Base-by-base conservation (phyloP, 2,888 invertebrate species). In the Volucella inflata region DNA sequence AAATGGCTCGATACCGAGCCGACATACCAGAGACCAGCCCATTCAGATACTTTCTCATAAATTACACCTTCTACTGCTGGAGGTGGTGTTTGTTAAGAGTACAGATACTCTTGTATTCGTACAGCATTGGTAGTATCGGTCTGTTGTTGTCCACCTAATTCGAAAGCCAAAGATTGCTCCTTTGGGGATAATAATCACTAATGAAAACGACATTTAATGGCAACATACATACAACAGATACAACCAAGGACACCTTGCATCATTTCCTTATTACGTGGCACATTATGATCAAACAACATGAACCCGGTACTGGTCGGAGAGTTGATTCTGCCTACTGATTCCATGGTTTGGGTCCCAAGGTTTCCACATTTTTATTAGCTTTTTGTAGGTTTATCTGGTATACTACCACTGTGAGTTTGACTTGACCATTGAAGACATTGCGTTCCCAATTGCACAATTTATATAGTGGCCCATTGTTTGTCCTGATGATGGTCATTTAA, bases 171-270 rank as follows among this genome's bases (percentile, higher is more conserved):
- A 85, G 85, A 85, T 85, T 85, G 85, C 85, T 77, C 85, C 85
- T 81, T 57, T 64, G 85, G 81, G 85, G 76, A 85, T 85, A 85
- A 85, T 85, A 85, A 81, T 85, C 85, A 85, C 85, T 85, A 85
- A 85, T 85, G 85, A 85, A 85, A 85, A 85, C 81, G 85, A 85
- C 85, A 85, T 85, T 85, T 85, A 85, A 85, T 85, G 81, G 85
- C 81, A 77, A 70, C 71, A 6, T 30, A 30, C 30, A 30, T 30
- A 81, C 62, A 81, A 80, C 80, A 76, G 76, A 77, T 68, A 67
- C 51, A 57, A 4, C 30, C 71, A 81, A 77, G 85, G 85, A 85
- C 76, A 85, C 85, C 85, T 85, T 85, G 85, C 81, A 72, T 85
- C 85, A 85, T 85, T 85, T 85, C 85, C 85, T 85, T 85, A 85